phyloP scores from a whole-genome alignment of 2,888 invertebrate genomes.

The Apodemia duryi region DNA sequence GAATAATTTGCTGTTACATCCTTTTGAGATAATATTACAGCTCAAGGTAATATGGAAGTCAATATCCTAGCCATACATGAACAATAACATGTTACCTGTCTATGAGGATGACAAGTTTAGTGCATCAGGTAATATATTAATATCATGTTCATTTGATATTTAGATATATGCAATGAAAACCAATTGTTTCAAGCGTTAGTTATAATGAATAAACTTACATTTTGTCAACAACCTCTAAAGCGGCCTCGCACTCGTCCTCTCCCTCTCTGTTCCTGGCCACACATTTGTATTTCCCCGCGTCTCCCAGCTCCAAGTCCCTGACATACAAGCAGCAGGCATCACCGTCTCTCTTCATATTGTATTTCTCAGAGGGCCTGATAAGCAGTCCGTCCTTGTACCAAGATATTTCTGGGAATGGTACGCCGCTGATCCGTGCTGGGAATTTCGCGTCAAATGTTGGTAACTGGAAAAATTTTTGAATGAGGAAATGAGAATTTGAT shows the following conservation, averaged over 20 bases:
- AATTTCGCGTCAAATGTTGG: slow-evolving; percentile 90
- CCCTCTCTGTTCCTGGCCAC: slow-evolving; percentile 90
- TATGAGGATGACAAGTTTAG: too few species aligned
- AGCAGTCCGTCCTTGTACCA: slow-evolving; percentile 93
- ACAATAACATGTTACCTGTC: too few species aligned
- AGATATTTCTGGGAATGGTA: slow-evolving; percentile 89
- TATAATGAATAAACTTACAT: slow-evolving; percentile 81
- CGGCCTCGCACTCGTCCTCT: slow-evolving; percentile 85
- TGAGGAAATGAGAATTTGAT: neutral
- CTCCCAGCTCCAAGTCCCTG: slow-evolving; percentile 81
- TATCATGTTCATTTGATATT: too few species aligned
- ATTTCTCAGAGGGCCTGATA: slow-evolving; percentile 84
- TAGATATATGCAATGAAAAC: too few species aligned
- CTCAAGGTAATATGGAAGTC: too few species aligned
- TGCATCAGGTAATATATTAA: too few species aligned
- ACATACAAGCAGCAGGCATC: slow-evolving; percentile 88
- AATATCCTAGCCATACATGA: too few species aligned
- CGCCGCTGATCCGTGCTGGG: slow-evolving; percentile 87
- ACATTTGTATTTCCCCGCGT: slow-evolving; percentile 88
- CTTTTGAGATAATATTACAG: too few species aligned
- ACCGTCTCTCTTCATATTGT: slow-evolving; percentile 86
- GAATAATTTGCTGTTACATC: too few species aligned
- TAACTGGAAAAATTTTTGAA: slow-evolving; percentile 59
- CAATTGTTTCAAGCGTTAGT: too few species aligned
- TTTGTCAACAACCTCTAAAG: slow-evolving; percentile 88